These are phyloP conservation scores for Scaptomyza parva DNA, from an alignment of 2,888 invertebrate species.

Conservation along the genomic window DNA sequence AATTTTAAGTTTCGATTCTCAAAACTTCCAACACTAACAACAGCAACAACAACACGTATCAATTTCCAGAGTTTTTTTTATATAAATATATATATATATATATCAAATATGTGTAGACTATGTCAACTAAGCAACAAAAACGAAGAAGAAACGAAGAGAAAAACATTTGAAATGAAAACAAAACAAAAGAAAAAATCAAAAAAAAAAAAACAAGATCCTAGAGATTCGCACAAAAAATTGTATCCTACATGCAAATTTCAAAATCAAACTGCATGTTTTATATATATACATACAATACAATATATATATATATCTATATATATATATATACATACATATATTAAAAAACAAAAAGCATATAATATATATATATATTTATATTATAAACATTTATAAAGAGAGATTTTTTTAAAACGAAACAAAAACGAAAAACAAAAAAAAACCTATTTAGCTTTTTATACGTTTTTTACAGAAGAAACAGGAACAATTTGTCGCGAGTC, in stretches of 20 bases:
- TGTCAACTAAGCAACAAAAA: slow-evolving; percentile 33
- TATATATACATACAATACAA: slow-evolving; percentile 37
- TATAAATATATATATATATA: neutral
- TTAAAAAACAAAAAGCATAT: neutral
- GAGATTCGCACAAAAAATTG: slow-evolving; percentile 43
- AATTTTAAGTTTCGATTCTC: slow-evolving; percentile 88
- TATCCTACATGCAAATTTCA: slow-evolving; percentile 50
- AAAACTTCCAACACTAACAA: slow-evolving; percentile 10
- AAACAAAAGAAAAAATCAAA: slow-evolving; percentile 4
- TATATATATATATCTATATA: slow-evolving; percentile 22
- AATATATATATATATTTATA: slow-evolving; percentile 22
- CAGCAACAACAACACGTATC: slow-evolving; percentile 46
- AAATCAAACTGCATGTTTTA: slow-evolving; percentile 37
- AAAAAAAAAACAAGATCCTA: slow-evolving; percentile 11
- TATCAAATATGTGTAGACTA: slow-evolving; percentile 36
- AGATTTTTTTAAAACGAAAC: slow-evolving; percentile 54
- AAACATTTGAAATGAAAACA: neutral
- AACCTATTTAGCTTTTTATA: slow-evolving; percentile 76
- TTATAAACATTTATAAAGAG: slow-evolving; percentile 28
- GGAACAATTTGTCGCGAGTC: slow-evolving; percentile 63
- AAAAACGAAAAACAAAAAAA: slow-evolving; percentile 32
- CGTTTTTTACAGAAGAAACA: slow-evolving; percentile 64
- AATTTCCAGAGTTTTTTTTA: slow-evolving; percentile 38
- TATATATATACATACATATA: slow-evolving; percentile 37
- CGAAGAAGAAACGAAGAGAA: neutral